Conservation (phyloP, 1,140 invertebrate species). For the Elymnias hypermnestra region DNA sequence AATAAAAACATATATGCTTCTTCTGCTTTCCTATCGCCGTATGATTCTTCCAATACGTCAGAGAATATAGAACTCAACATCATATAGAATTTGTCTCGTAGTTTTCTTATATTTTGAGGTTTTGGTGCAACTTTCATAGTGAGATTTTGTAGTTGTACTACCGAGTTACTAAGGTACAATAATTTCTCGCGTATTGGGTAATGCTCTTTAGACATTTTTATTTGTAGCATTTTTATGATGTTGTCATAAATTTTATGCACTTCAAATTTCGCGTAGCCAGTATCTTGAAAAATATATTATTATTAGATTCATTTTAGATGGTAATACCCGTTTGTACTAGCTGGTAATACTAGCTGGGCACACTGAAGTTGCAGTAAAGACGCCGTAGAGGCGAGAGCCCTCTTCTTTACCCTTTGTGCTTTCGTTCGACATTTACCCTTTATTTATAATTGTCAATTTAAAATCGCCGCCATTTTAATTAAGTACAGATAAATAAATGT, state of each 20-base stretch:
- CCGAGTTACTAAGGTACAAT: constrained; percentile 1
- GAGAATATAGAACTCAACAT: constrained; percentile 29
- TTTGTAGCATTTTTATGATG: constrained; percentile 24
- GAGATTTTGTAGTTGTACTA: constrained; percentile 23
- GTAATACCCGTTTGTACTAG: neutral
- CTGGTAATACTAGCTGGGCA: too few species aligned
- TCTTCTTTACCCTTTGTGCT: too few species aligned
- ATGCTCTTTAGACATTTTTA: constrained; percentile 28
- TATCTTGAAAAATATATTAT: constrained; percentile 14
- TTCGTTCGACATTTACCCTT: too few species aligned
- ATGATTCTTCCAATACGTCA: constrained; percentile 18
- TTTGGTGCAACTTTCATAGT: constrained; percentile 15
- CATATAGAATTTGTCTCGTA: constrained; percentile 34
- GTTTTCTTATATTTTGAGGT: constrained; percentile 16
- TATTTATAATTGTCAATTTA: too few species aligned
- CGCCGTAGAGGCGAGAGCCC: too few species aligned
- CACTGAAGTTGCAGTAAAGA: too few species aligned
- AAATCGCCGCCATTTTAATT: too few species aligned
- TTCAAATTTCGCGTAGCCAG: constrained; percentile 32
- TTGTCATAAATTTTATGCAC: constrained; percentile 29
- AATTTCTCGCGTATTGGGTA: constrained; percentile 4
- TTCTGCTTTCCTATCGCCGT: constrained; percentile 24
- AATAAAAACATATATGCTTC: constrained; percentile 35
- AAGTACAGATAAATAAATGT: too few species aligned
- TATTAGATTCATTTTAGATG: neutral